phyloP scores from a whole-genome alignment of 2,888 invertebrate species.

The Eurytoma adleriae region DNA sequence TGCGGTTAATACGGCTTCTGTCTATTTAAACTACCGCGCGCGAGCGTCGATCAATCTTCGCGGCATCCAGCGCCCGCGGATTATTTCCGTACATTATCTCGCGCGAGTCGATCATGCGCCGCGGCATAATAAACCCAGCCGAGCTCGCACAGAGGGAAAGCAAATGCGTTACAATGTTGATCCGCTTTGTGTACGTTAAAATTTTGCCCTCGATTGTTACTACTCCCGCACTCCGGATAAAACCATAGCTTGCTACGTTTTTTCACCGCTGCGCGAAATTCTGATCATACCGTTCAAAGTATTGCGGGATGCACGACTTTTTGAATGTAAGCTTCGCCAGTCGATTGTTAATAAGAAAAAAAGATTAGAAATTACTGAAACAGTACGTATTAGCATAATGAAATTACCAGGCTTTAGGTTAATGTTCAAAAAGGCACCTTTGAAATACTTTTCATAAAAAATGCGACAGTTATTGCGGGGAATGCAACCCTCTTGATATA shows the following conservation, averaged over 20 bases:
- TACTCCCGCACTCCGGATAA: too few species aligned
- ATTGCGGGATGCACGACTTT: background rate
- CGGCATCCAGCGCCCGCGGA: constrained; percentile 21
- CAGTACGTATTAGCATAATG: too few species aligned
- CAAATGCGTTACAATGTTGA: constrained; percentile 35
- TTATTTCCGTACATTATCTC: constrained; percentile 53
- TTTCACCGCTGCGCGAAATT: background rate
- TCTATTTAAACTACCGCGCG: constrained; percentile 59
- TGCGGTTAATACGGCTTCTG: constrained; percentile 50
- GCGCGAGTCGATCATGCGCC: constrained; percentile 34
- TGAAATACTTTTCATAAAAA: too few species aligned
- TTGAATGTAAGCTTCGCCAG: too few species aligned
- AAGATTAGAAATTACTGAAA: too few species aligned
- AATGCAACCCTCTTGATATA: too few species aligned
- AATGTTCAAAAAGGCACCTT: too few species aligned
- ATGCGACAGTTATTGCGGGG: too few species aligned
- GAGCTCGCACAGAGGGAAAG: constrained; percentile 17
- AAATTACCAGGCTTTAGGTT: too few species aligned
- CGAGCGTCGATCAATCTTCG: constrained; percentile 51
- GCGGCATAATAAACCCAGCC: constrained; percentile 46
- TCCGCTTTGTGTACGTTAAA: background rate
- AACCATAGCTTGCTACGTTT: too few species aligned
- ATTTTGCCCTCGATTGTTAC: background rate
- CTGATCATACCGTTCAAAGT: background rate
- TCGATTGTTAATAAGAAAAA: too few species aligned